phyloP scores from a whole-genome alignment of 2,113 vertebrate species.

The Hylia prasina region DNA sequence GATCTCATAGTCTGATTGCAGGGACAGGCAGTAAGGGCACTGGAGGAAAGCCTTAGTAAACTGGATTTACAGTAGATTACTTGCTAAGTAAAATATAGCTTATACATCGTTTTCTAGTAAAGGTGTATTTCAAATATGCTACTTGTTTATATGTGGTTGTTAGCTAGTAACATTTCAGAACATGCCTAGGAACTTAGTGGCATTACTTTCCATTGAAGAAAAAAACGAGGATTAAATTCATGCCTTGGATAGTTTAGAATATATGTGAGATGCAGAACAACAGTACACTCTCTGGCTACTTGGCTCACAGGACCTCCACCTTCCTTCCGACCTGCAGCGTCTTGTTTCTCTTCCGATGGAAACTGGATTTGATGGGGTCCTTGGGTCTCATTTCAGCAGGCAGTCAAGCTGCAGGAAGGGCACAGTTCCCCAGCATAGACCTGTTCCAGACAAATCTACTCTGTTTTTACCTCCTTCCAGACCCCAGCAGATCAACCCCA shows the following conservation, averaged over 20 bases:
- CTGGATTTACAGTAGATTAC: not conserved
- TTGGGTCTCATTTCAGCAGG: not conserved
- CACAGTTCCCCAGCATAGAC: not conserved
- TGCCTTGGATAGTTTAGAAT: not conserved
- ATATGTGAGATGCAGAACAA: not conserved
- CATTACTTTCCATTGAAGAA: not conserved
- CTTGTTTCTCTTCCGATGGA: not conserved
- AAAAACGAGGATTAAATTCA: not conserved
- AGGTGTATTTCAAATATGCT: not conserved
- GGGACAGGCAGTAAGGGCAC: not conserved
- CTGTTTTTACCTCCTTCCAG: not conserved
- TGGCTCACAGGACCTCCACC: not conserved
- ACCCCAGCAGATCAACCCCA: not conserved
- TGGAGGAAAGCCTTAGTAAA: not conserved
- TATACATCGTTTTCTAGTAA: not conserved
- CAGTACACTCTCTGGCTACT: fast-evolving
- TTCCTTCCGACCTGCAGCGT: not conserved
- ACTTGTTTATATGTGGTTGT: not conserved
- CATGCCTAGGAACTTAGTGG: not conserved
- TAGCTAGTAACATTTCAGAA: not conserved
- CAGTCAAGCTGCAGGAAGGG: not conserved
- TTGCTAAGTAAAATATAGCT: not conserved
- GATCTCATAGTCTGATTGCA: not conserved
- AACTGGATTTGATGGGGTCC: not conserved
- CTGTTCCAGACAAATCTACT: not conserved